Evolutionary conservation across 2,113 vertebrate genomes (phyloP).

Genomic region (Thomomys bottae): DNA sequence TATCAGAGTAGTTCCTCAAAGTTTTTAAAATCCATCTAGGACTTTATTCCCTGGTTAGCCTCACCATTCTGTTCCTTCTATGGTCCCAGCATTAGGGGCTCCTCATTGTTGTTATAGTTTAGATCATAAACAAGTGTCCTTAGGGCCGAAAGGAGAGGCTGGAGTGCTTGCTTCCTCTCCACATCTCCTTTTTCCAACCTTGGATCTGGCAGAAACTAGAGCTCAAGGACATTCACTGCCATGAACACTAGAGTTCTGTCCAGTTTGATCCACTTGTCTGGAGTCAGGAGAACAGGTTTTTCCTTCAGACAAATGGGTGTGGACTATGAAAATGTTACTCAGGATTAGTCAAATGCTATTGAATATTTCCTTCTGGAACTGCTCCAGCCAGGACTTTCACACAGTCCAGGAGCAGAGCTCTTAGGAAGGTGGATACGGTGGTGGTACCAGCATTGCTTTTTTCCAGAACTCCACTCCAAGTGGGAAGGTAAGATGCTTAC

Average conservation of each 20-base stretch:
- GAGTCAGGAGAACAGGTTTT: conserved; percentile 72
- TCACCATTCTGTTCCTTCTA: background rate
- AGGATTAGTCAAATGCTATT: conserved; percentile 81
- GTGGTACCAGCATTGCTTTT: background rate
- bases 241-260: background rate
- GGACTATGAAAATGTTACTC: conserved; percentile 83
- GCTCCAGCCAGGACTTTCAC: background rate
- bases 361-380: conserved; percentile 52
- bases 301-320: conserved; percentile 54
- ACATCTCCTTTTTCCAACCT: background rate
- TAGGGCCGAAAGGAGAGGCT: background rate
- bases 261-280: background rate
- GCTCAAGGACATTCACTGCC: background rate
- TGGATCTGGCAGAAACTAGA: background rate
- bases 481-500: conserved; percentile 60
- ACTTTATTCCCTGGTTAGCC: background rate
- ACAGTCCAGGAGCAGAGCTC: background rate
- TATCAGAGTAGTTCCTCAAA: background rate
- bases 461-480: background rate
- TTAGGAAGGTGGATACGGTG: background rate
- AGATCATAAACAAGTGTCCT: background rate
- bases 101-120: background rate
- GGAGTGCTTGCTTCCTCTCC: background rate
- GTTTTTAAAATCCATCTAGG: background rate
- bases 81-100: background rate